phyloP scores from a whole-genome alignment of 2,113 vertebrate genomes.

The Genyomyrus donnyi region DNA sequence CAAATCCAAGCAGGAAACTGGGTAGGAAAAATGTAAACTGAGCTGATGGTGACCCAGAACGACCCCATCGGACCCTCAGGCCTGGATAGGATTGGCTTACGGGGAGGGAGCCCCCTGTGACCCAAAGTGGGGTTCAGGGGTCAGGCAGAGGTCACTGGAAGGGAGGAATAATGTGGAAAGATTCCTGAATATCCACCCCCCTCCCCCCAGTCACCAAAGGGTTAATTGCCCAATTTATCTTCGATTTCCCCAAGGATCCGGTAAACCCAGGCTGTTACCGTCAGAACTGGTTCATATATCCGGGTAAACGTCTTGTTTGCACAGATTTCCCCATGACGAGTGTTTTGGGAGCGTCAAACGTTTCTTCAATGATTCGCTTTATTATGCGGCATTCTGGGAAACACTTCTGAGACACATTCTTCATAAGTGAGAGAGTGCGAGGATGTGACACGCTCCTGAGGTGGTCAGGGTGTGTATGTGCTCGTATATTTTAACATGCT shows the following conservation, averaged over 20 bases:
- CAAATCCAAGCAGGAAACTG: not conserved
- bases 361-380: not conserved
- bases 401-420: not conserved
- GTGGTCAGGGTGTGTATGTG: not conserved
- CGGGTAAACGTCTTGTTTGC: not conserved
- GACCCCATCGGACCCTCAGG: not conserved
- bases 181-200: not conserved
- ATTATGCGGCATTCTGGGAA: not conserved
- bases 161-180: constrained; percentile 10
- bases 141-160: not conserved
- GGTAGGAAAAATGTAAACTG: constrained; percentile 7
- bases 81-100: not conserved
- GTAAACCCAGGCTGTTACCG: not conserved
- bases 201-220: not conserved
- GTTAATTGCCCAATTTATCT: constrained; percentile 7
- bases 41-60: not conserved
- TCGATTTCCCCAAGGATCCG: not conserved
- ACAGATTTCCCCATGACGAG: not conserved
- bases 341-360: not conserved
- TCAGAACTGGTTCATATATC: not conserved
- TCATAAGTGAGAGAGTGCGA: not conserved
- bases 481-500: not conserved
- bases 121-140: not conserved
- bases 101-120: not conserved
- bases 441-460: not conserved